Evolutionary conservation across 2,797 vertebrate genomes (phyloP).

Genomic region (Myiothlypis chrysogaster): DNA sequence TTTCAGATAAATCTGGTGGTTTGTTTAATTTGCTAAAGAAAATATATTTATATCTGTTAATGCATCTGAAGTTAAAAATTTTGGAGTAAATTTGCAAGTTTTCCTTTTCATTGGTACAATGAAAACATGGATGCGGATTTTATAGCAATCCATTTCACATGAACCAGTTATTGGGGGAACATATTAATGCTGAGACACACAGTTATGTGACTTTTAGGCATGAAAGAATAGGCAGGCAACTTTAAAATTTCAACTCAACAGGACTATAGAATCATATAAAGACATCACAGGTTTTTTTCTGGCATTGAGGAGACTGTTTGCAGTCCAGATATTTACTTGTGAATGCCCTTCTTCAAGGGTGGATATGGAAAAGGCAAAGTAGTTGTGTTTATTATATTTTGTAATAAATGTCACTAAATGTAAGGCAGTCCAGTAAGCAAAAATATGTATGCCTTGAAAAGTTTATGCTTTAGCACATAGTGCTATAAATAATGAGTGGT

Average conservation of each 20-base stretch:
- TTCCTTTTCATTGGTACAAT: not conserved
- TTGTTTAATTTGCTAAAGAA: not conserved
- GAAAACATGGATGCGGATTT: not conserved
- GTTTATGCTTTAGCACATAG: not conserved
- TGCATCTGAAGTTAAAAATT: not conserved
- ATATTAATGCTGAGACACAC: not conserved
- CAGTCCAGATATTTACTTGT: not conserved
- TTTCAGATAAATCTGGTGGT: not conserved
- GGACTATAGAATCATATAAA: not conserved
- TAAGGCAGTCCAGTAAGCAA: not conserved
- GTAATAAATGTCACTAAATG: not conserved
- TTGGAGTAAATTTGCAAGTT: not conserved
- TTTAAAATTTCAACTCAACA: not conserved
- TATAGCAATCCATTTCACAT: not conserved
- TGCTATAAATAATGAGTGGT: not conserved
- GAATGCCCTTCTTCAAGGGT: not conserved
- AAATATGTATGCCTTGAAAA: not conserved
- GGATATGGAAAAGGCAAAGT: not conserved
- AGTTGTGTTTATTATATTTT: not conserved
- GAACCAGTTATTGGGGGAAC: not conserved
- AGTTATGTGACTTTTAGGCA: not conserved
- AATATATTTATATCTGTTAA: not conserved
- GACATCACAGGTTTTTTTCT: not conserved
- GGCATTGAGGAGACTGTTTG: not conserved
- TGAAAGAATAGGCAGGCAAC: not conserved